Percentiles rank a stretch among this genome's conserved stretches.
Evolutionary conservation across 2,113 vertebrate species (phyloP).

Genomic region (Cercopithecus mona): DNA sequence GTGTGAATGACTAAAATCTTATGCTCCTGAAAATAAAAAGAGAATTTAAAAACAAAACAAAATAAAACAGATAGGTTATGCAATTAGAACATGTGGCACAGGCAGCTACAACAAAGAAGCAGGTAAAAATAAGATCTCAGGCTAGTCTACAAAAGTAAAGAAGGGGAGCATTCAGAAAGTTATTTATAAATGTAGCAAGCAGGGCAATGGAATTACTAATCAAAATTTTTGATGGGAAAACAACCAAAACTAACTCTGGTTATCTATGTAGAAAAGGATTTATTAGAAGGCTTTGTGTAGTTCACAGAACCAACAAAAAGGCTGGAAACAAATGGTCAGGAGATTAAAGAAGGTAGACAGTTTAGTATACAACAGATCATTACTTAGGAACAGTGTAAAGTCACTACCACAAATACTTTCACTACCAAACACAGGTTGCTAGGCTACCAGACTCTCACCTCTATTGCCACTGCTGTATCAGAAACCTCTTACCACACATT

Average conservation of each 20-base stretch:
- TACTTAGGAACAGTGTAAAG: neutral
- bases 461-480: neutral
- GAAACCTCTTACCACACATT: neutral
- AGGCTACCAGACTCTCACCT: neutral
- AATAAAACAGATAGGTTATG: neutral
- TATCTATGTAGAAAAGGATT: neutral
- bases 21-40: neutral
- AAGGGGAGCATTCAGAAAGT: neutral
- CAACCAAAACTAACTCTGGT: neutral
- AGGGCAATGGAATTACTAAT: neutral
- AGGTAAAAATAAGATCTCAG: neutral
- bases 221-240: neutral
- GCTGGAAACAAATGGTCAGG: neutral
- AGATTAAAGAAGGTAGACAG: neutral
- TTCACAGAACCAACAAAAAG: neutral
- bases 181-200: neutral
- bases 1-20: neutral
- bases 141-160: neutral
- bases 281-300: neutral
- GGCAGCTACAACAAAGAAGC: neutral
- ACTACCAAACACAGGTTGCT: neutral
- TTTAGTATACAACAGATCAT: too few species aligned
- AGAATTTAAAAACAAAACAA: neutral
- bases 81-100: neutral
- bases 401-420: neutral